phyloP scores from a whole-genome alignment of 2,888 invertebrate genomes.

The Criorhina ranunculi region DNA sequence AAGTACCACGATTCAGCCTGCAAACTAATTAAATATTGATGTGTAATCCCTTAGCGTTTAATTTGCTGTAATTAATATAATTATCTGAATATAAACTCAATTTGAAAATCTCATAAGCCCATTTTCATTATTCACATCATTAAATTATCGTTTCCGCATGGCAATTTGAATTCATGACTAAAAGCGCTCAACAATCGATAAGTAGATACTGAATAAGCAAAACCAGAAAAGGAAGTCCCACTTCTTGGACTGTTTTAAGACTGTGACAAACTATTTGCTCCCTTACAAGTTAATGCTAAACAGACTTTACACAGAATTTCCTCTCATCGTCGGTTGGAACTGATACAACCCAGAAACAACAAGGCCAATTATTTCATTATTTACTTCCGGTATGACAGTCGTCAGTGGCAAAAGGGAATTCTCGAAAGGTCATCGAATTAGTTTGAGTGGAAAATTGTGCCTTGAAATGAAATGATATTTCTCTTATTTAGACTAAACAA shows the following conservation, averaged over 20 bases:
- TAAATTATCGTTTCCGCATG: slow-evolving; percentile 10
- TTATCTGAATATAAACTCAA: background rate
- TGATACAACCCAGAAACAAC: background rate
- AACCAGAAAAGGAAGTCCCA: background rate
- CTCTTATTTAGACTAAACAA: background rate
- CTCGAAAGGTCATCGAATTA: background rate
- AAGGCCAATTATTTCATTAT: background rate
- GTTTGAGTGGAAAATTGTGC: background rate
- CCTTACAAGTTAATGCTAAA: background rate
- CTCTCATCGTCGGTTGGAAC: background rate
- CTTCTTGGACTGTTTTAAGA: background rate
- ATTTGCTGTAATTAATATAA: slow-evolving; percentile 2
- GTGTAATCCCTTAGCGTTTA: background rate
- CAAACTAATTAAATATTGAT: background rate
- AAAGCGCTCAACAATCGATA: background rate
- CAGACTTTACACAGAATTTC: background rate
- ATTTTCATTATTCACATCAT: slow-evolving; percentile 6
- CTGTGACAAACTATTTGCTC: background rate
- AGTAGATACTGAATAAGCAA: background rate
- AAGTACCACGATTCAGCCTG: no score
- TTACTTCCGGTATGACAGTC: background rate
- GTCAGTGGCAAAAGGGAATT: background rate
- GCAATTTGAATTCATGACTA: background rate
- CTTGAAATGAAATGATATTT: slow-evolving; percentile 4
- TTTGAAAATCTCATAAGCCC: background rate